Percentiles rank a stretch among this genome's conserved stretches.
These are phyloP conservation scores for Acronicta leporina DNA, from an alignment of 2,888 invertebrate genomes.

Conservation along the genomic window DNA sequence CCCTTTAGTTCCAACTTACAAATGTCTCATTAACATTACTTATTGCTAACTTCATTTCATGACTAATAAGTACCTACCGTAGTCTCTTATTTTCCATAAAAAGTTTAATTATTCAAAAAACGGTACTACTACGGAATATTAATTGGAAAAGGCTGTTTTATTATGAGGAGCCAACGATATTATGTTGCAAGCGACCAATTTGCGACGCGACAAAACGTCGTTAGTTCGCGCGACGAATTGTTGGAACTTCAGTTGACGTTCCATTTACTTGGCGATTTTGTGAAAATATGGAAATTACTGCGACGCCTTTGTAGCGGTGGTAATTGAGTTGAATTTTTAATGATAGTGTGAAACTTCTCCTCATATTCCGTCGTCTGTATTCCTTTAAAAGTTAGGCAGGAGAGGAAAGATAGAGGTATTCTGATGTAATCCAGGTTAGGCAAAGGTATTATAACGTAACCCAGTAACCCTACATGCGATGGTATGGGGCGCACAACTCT, in stretches of 20 bases:
- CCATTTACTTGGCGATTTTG: slow-evolving; percentile 50
- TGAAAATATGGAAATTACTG: slow-evolving; percentile 41
- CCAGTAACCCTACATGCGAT: no score
- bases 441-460: no score
- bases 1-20: slow-evolving; percentile 34
- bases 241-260: slow-evolving; percentile 30
- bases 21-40: slow-evolving; percentile 50
- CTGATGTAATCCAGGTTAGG: no score
- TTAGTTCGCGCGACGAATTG: slow-evolving; percentile 47
- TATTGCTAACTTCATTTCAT: slow-evolving; percentile 54
- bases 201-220: slow-evolving; percentile 55
- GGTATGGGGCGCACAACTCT: no score
- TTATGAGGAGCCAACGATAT: slow-evolving; percentile 50
- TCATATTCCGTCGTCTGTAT: no score
- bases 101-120: slow-evolving; percentile 61
- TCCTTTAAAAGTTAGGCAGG: no score
- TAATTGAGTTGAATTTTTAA: slow-evolving; percentile 20
- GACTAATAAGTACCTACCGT: slow-evolving; percentile 53
- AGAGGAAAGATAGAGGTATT: no score
- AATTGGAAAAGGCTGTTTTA: slow-evolving; percentile 53
- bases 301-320: slow-evolving; percentile 9
- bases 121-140: slow-evolving; percentile 54
- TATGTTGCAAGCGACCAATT: slow-evolving; percentile 58
- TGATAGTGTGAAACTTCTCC: background rate
- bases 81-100: slow-evolving; percentile 56